A percentile compares a stretch with the other conserved stretches of the same genome.
phyloP scores from a whole-genome alignment of 2,888 invertebrate species.

The Ferrisia virgata region DNA sequence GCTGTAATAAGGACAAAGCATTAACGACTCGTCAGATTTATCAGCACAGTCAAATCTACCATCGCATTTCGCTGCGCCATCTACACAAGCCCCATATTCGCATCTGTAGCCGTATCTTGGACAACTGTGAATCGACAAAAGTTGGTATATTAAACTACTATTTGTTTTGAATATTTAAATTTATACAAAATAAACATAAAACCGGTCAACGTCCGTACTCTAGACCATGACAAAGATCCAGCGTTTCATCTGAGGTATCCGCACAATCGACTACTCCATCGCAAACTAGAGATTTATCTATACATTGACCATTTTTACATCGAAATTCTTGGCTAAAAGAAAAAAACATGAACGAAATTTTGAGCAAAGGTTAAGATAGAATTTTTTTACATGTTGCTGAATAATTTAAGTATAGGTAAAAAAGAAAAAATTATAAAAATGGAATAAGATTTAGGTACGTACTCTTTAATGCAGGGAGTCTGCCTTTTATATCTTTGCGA shows the following conservation, averaged over 20 bases:
- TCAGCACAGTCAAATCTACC: conserved; percentile 49
- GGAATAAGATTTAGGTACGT: no score
- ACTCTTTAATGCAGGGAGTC: not conserved
- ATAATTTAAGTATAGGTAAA: no score
- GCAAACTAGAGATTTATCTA: conserved; percentile 49
- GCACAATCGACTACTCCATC: conserved; percentile 50
- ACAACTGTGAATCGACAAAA: conserved; percentile 47
- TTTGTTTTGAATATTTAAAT: not conserved
- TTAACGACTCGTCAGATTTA: conserved; percentile 49
- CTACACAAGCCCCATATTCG: conserved; percentile 50
- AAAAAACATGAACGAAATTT: no score
- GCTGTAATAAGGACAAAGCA: not conserved
- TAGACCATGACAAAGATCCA: not conserved
- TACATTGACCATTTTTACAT: conserved; percentile 51
- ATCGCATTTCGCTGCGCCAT: conserved; percentile 47
- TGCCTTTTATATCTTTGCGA: not conserved
- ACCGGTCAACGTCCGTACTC: not conserved
- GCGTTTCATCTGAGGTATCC: conserved; percentile 50
- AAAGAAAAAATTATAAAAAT: no score
- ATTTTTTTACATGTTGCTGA: no score
- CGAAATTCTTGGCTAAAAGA: conserved; percentile 48
- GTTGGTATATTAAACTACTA: not conserved
- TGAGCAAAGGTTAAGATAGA: no score
- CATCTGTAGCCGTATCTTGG: conserved; percentile 48
- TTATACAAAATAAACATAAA: not conserved